Evolutionary conservation across 2,888 invertebrate species (phyloP).

Genomic region (Campaea margaritaria): DNA sequence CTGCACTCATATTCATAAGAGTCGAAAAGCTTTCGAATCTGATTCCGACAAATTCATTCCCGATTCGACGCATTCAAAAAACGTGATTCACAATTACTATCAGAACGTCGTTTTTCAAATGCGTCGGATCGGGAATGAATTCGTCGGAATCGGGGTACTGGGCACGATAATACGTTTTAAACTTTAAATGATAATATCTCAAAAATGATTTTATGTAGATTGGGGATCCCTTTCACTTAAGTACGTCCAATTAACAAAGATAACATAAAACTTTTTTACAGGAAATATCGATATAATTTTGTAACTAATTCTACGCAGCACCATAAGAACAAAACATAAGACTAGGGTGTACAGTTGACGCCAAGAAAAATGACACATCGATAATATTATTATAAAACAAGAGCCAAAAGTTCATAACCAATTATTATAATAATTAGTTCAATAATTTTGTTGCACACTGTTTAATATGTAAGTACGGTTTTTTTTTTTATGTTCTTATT

Average conservation of each 20-base stretch:
- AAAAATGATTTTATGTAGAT: no score
- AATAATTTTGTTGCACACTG: neutral
- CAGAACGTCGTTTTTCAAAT: no score
- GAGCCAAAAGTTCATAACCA: neutral
- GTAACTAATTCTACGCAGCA: constrained; percentile 41
- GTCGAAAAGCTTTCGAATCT: no score
- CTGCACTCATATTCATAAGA: no score
- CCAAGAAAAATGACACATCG: constrained; percentile 26
- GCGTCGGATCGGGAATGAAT: no score
- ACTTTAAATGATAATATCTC: no score
- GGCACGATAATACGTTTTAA: no score
- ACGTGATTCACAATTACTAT: no score
- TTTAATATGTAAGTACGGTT: neutral
- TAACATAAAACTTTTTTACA: constrained; percentile 39
- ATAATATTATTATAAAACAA: neutral
- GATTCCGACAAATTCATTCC: no score
- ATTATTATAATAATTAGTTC: neutral
- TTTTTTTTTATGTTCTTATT: neutral
- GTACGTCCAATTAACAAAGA: constrained; percentile 31
- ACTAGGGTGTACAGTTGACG: constrained; percentile 51
- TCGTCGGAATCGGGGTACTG: no score
- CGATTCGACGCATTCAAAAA: no score
- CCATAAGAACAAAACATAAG: constrained; percentile 46
- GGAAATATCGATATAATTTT: constrained; percentile 20
- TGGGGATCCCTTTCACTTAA: no score